A percentile compares a stretch with the other conserved stretches of the same genome.
These are phyloP conservation scores for Dryoscopus gambensis DNA, from an alignment of 2,113 vertebrate genomes.

Conservation along the genomic window DNA sequence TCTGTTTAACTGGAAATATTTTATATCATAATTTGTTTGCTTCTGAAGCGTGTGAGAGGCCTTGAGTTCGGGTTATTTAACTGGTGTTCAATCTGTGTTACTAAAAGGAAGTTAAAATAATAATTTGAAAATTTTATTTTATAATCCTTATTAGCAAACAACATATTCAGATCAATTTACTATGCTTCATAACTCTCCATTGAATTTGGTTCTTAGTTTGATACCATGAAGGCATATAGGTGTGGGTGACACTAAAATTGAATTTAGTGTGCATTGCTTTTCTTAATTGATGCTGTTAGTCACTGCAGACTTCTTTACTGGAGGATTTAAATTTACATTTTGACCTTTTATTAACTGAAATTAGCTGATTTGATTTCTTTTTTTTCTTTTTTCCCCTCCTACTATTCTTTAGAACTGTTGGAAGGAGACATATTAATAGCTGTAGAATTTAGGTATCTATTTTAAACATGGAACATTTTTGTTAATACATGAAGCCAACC, in stretches of 20 bases:
- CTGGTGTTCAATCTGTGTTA: not conserved
- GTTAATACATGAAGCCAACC: not conserved
- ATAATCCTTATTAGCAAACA: not conserved
- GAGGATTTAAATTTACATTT: not conserved
- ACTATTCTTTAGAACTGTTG: not conserved
- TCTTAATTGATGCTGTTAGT: not conserved
- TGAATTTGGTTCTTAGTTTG: not conserved
- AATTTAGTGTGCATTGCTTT: not conserved
- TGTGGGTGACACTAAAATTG: not conserved
- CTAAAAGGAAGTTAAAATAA: not conserved
- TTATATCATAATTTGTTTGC: not conserved
- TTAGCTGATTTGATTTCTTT: not conserved
- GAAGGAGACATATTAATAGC: not conserved
- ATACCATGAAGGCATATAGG: not conserved
- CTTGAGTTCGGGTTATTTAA: not conserved
- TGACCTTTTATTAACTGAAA: not conserved
- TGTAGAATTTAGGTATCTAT: not conserved
- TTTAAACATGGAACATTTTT: not conserved
- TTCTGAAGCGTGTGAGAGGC: not conserved
- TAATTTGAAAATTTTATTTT: not conserved
- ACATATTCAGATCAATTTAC: not conserved
- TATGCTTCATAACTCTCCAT: not conserved
- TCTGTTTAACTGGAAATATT: not conserved
- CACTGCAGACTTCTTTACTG: not conserved
- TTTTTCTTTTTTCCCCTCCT: rapidly evolving